phyloP scores from a whole-genome alignment of 2,888 invertebrate genomes.

The Oscheius sp. region DNA sequence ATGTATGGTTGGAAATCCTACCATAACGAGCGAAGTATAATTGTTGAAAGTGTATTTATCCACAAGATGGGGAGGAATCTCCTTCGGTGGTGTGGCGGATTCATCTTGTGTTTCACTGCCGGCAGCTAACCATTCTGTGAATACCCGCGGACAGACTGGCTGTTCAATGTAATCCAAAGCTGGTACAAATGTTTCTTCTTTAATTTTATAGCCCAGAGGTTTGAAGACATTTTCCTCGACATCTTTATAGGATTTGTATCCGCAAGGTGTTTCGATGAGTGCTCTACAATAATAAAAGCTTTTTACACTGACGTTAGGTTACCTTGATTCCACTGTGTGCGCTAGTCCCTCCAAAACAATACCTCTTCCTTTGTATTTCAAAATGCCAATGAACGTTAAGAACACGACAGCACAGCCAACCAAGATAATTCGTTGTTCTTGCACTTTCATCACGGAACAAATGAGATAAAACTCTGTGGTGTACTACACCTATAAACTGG shows the following conservation, averaged over 20 bases:
- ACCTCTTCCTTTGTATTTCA: not conserved
- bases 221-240: not conserved
- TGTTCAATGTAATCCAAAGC: not conserved
- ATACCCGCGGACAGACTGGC: not conserved
- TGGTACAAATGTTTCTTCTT: not conserved
- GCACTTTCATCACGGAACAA: too few species aligned
- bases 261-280: not conserved
- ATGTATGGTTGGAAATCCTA: too few species aligned
- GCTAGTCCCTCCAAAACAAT: too few species aligned
- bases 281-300: too few species aligned
- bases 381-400: not conserved
- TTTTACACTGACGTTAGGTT: too few species aligned
- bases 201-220: not conserved
- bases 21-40: not conserved
- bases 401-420: too few species aligned
- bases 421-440: too few species aligned
- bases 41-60: constrained; percentile 3
- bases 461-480: too few species aligned
- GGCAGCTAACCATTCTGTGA: constrained; percentile 9
- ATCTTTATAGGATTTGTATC: not conserved
- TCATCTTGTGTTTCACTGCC: constrained; percentile 2
- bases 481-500: too few species aligned
- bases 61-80: not conserved
- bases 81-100: constrained; percentile 16
- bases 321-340: too few species aligned